A percentile compares a stretch with the other conserved stretches of the same genome.
These are phyloP conservation scores for Pararge aegeria DNA, from an alignment of 1,140 invertebrate genomes.

Conservation along the genomic window DNA sequence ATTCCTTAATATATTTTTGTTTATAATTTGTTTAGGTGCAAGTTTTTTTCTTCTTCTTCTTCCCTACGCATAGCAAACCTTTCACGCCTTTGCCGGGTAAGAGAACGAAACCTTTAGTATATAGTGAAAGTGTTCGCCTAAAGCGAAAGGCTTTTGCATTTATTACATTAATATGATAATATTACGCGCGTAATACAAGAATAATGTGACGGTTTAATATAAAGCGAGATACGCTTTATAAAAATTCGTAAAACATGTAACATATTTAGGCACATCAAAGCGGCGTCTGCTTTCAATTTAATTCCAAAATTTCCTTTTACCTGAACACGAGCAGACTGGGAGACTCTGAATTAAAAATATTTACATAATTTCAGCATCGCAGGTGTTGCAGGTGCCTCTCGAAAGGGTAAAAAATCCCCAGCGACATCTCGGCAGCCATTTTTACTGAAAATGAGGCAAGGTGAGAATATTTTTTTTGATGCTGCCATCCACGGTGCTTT, in stretches of 20 bases:
- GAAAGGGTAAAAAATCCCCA: constrained; percentile 55
- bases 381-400: constrained; percentile 45
- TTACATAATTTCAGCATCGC: constrained; percentile 64
- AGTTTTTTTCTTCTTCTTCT: no score
- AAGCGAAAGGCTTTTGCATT: no score
- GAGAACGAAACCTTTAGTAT: no score
- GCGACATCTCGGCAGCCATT: constrained; percentile 33
- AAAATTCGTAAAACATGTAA: constrained; percentile 18
- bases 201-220: background rate
- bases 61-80: no score
- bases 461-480: constrained; percentile 23
- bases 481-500: constrained; percentile 6
- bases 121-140: no score
- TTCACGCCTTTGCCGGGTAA: no score
- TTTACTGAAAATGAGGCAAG: constrained; percentile 24
- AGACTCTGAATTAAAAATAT: constrained; percentile 58
- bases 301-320: constrained; percentile 24
- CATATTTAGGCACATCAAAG: constrained; percentile 25
- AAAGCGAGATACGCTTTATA: background rate
- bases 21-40: no score
- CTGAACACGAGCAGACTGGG: constrained; percentile 27
- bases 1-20: no score
- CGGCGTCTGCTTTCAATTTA: constrained; percentile 23
- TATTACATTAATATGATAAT: no score
- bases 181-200: background rate